Base-by-base conservation (phyloP, 2,113 vertebrate genomes). In the Neodontobutis hainanensis region DNA sequence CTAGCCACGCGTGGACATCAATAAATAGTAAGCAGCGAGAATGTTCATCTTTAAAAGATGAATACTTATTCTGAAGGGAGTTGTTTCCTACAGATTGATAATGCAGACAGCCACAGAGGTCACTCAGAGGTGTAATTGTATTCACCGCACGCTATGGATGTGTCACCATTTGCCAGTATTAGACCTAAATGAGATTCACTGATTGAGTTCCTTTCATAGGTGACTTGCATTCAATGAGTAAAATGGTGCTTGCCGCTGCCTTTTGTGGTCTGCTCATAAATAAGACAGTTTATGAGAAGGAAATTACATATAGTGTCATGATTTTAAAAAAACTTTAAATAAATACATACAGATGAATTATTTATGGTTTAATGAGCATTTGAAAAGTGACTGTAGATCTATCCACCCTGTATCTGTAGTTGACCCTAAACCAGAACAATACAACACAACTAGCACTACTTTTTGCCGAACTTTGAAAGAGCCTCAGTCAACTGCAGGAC, bases 401-500 rank as follows among this genome's bases (percentile, higher is more conserved):
- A 56, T 40, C 58, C 57, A 11, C 65, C 56, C 8, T 10, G n/a
- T 60, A 61, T 19, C 6, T 61, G 55, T 43, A 6, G 7, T 16
- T 73, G 77, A 80, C 81, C 70, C 34, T 35, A 36, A 53, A 53
- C 11, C 36, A 12, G 2, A 11, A 53, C 3, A 36, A 11, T 6
- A 27, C 27, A 27, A 14, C 51, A 8, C 8, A 36, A 36, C 12
- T 34, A 8, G 65, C 19, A 8, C 27, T 38, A 59, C 64, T 63
- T 79, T 78, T 48, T 79, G 78, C 82, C 78, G 82, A n/a, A n/a
- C n/a, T n/a, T n/a, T n/a, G n/a, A n/a, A n/a, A n/a, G 76, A 65
- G 65, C 44, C 59, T 5, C 65, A 44, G 78, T 84, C 82, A 70
- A 75, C 80, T 73, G 48, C 4, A 14, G 12, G 58, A 48, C 62